Evolutionary conservation across 92 coral and sea anemone genomes (phyloP), one percentile per base, ranked within the genome.

Genomic region (Phenganax subtilis): DNA sequence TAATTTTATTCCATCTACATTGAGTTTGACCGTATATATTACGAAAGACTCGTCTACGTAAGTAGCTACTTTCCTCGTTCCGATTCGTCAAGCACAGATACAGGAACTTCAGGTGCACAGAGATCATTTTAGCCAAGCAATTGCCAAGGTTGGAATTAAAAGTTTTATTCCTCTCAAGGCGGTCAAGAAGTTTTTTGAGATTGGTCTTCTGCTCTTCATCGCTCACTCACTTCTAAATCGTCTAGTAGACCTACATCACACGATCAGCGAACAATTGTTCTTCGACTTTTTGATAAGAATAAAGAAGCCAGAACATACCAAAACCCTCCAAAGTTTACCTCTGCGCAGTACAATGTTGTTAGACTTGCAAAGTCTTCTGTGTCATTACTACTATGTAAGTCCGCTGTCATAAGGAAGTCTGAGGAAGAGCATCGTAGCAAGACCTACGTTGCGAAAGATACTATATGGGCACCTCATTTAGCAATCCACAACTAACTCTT

Each of bases 51-150:
- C 47, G 47, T 61, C 1, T 61, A 7, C 28, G 67, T 8, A 68
- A 28, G 73, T 30, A 20, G 25, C 25, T 20, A 29, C 31, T 37
- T 68, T 68, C 47, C 73, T 20, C 73, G 73, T 68, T 68, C 73
- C 53, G 54, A 68, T 68, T 68, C 73, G 5, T 68, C 73, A 68
- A 68, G n/a, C 7, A 68, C 53, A 68, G 53, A 37, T 64, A 37
- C 70, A 28, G 27, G 70, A 6, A 20, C 47, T 17, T 64, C 47
- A 37, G 47, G 47, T 37, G 5, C 2, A 37, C 47, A 37, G 47
- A 37, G 47, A 37, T 5, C 2, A 37, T 37, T 37, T 37, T 37
- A 44, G 47, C 9, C 37, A 64, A 20, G 70, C 27, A 64, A 0
- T 28, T 20, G 47, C 15, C n/a, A 0, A 51, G 7, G 70, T 20